Evolutionary conservation across 2,888 invertebrate genomes (phyloP).

Genomic region (Oegoconia quadripuncta): DNA sequence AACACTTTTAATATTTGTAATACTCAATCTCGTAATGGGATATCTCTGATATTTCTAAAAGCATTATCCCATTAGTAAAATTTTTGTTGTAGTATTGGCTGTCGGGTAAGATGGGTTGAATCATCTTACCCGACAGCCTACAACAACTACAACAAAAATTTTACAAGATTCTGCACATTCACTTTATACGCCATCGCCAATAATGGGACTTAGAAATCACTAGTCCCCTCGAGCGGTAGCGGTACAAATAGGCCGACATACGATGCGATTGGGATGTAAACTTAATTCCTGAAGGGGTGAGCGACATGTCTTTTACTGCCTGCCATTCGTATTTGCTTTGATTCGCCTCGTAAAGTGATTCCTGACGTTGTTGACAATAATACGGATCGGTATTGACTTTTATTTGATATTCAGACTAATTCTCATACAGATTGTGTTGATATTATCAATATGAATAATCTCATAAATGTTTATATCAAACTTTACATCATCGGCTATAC

Average conservation of each 20-base stretch:
- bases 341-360: slow-evolving; percentile 41
- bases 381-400: not conserved
- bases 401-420: too few relatives aligned
- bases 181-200: slow-evolving; percentile 31
- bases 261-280: slow-evolving; percentile 76
- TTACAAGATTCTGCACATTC: not conserved
- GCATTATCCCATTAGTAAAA: too few relatives aligned
- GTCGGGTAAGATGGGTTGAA: too few relatives aligned
- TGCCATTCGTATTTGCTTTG: slow-evolving; percentile 57
- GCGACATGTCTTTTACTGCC: slow-evolving; percentile 62
- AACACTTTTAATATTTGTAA: too few relatives aligned
- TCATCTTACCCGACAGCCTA: too few relatives aligned
- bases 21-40: too few relatives aligned
- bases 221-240: slow-evolving; percentile 36
- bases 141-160: slow-evolving; percentile 12
- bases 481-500: too few relatives aligned
- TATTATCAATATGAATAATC: slow-evolving; percentile 6
- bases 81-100: too few relatives aligned
- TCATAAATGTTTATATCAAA: too few relatives aligned
- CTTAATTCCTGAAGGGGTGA: slow-evolving; percentile 71
- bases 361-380: slow-evolving; percentile 12
- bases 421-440: not conserved
- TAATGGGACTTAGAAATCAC: slow-evolving; percentile 45
- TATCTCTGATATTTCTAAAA: too few relatives aligned
- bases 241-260: slow-evolving; percentile 65